phyloP scores from a whole-genome alignment of 2,888 invertebrate genomes.

The Pasiphila rectangulata region DNA sequence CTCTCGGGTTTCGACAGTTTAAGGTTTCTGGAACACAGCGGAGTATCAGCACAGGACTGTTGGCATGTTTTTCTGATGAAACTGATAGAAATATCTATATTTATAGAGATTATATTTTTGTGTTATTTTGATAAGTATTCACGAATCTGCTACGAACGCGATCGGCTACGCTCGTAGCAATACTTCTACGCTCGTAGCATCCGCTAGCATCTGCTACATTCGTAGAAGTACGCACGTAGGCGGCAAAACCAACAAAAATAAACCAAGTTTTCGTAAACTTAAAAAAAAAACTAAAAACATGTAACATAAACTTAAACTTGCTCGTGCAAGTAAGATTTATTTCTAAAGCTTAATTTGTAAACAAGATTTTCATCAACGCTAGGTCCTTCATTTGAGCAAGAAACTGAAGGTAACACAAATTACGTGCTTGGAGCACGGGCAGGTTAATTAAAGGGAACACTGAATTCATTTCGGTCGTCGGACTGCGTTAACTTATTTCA shows the following conservation, averaged over 20 bases:
- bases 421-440: constrained; percentile 26
- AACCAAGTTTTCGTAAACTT: no score
- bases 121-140: no score
- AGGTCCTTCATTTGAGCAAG: constrained; percentile 1
- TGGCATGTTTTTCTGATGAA: no score
- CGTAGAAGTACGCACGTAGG: no score
- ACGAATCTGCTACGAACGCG: no score
- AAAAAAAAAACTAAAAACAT: no score
- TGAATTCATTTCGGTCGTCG: constrained; percentile 15
- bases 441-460: constrained; percentile 31
- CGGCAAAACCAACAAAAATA: not conserved
- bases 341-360: constrained; percentile 1
- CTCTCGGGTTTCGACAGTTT: no score
- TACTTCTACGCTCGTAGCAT: not conserved
- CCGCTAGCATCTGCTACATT: not conserved
- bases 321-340: not conserved
- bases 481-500: not conserved
- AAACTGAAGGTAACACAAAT: constrained; percentile 24
- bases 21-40: no score
- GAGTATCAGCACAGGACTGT: no score
- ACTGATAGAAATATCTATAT: no score
- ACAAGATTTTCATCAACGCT: constrained; percentile 3
- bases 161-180: no score
- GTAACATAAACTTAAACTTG: not conserved
- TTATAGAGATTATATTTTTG: no score